These are phyloP conservation scores for Oncorhynchus masou DNA, from an alignment of 2,113 vertebrate genomes.

Conservation along the genomic window DNA sequence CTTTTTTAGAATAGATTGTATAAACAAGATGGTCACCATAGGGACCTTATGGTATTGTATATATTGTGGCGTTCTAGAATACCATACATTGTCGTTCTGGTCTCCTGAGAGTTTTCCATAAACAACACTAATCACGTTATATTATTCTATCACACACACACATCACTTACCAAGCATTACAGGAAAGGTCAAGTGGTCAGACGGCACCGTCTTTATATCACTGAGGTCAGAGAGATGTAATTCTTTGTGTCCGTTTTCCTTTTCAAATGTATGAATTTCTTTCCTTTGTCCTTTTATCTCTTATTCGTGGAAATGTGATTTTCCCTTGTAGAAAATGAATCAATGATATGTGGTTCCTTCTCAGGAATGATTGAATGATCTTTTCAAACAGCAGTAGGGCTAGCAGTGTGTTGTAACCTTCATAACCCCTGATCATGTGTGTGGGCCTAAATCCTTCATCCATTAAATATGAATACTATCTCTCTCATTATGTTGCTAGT, in stretches of 20 bases:
- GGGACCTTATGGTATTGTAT: too few relatives aligned
- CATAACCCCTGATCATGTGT: too few relatives aligned
- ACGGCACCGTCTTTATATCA: constrained; percentile 33
- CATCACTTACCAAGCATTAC: constrained; percentile 57
- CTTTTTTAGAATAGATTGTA: background rate
- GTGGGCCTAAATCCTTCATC: too few relatives aligned
- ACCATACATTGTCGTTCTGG: constrained; percentile 27
- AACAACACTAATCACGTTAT: constrained; percentile 59
- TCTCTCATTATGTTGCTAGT: background rate
- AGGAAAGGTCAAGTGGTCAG: constrained; percentile 51
- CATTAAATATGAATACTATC: constrained; percentile 17
- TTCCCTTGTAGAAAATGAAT: constrained; percentile 16
- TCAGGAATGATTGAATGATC: too few relatives aligned
- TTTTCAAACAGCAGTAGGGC: too few relatives aligned
- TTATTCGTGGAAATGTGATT: constrained; percentile 19
- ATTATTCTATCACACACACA: constrained; percentile 49
- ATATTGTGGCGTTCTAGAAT: too few relatives aligned
- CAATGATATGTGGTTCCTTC: too few relatives aligned
- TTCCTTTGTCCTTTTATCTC: constrained; percentile 15
- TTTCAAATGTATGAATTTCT: too few relatives aligned
- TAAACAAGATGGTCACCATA: background rate
- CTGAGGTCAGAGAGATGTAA: constrained; percentile 42
- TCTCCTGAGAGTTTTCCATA: constrained; percentile 52
- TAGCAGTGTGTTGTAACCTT: too few relatives aligned
- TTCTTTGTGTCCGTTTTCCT: constrained; percentile 42